Percentiles rank a stretch among this genome's conserved stretches.
Conservation (phyloP, 2,888 invertebrate species). For the Acleris cristana region DNA sequence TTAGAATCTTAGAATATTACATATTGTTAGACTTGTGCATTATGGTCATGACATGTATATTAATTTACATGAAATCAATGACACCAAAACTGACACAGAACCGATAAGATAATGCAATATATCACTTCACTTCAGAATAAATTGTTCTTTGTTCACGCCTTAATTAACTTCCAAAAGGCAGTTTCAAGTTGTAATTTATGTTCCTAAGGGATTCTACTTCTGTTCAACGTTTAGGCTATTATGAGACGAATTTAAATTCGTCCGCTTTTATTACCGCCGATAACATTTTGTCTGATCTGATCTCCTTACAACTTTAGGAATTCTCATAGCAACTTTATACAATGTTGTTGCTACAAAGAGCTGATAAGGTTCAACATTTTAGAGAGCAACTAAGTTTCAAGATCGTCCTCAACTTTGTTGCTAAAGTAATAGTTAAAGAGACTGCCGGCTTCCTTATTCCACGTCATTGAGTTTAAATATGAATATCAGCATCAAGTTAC, state of each 20-base stretch:
- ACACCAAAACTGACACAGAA: neutral
- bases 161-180: conserved; percentile 20
- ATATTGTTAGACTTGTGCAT: too few relatives aligned
- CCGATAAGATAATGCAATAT: neutral
- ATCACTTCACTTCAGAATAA: conserved; percentile 2
- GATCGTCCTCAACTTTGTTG: conserved; percentile 1
- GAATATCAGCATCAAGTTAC: too few relatives aligned
- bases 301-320: neutral
- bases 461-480: neutral
- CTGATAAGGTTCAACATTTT: conserved; percentile 1
- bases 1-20: too few relatives aligned
- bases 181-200: conserved; percentile 19
- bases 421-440: too few relatives aligned
- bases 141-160: conserved; percentile 17
- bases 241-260: conserved; percentile 1
- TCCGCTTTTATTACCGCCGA: neutral
- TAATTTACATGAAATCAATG: too few relatives aligned
- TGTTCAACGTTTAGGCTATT: conserved; percentile 8
- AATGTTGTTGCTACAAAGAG: neutral
- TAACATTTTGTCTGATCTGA: conserved; percentile 2
- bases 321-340: conserved; percentile 3
- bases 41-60: too few relatives aligned
- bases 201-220: conserved; percentile 1
- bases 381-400: conserved; percentile 8
- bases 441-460: neutral